A percentile compares a stretch with the other conserved stretches of the same genome.
Conservation (phyloP, 2,113 vertebrate species). For the Alosa alosa region DNA sequence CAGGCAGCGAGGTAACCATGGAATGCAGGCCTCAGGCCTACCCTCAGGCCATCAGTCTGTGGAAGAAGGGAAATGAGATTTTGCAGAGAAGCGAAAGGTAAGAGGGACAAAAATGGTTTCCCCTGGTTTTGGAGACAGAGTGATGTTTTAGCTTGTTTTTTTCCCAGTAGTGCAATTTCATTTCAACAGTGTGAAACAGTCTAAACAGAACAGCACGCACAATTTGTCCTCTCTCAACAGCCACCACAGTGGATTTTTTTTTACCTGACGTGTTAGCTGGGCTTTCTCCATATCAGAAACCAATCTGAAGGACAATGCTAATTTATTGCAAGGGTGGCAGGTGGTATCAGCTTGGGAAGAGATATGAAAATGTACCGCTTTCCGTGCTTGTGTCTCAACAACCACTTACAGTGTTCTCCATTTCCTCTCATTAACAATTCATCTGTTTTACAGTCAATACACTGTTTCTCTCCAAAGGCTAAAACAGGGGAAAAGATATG, state of each 20-base stretch:
- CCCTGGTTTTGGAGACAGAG: neutral
- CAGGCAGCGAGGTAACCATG: slow-evolving; percentile 84
- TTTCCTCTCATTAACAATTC: slow-evolving; percentile 16
- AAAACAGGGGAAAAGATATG: neutral
- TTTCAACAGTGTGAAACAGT: neutral
- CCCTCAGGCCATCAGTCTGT: slow-evolving; percentile 81
- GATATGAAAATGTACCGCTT: neutral
- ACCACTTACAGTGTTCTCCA: neutral
- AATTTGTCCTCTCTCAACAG: neutral
- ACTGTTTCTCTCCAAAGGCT: neutral
- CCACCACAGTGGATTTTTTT: neutral
- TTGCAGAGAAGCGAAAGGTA: slow-evolving; percentile 87
- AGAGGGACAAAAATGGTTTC: slow-evolving; percentile 39
- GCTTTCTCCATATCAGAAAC: neutral
- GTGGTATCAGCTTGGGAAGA: neutral
- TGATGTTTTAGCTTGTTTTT: neutral
- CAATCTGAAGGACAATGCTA: neutral
- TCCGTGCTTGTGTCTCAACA: neutral
- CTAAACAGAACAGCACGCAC: neutral
- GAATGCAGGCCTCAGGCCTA: slow-evolving; percentile 90
- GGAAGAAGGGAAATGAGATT: slow-evolving; percentile 85
- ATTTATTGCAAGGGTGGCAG: neutral
- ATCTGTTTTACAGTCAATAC: slow-evolving; percentile 4
- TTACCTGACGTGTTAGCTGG: neutral
- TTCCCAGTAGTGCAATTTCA: neutral